phyloP scores from a whole-genome alignment of 2,888 invertebrate species.

The Nomada goodeniana region DNA sequence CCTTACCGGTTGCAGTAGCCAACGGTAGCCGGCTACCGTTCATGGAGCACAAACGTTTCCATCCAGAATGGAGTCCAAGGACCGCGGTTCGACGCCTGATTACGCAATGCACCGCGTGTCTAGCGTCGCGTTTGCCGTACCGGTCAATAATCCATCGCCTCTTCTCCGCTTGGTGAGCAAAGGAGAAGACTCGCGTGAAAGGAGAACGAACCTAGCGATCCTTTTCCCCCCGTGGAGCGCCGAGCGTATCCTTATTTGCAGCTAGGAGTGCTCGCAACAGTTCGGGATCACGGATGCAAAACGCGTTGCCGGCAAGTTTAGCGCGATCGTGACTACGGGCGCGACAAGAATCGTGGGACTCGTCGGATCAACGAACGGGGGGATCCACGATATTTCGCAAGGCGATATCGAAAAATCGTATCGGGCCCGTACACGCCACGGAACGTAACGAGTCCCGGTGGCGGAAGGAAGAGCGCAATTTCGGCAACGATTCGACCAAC shows the following conservation, averaged over 20 bases:
- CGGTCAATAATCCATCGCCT: constrained; percentile 61
- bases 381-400: neutral
- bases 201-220: constrained; percentile 49
- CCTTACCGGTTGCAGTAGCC: constrained; percentile 34
- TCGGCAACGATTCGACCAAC: constrained; percentile 77
- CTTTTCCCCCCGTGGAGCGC: neutral
- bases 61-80: constrained; percentile 74
- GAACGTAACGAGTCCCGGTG: neutral
- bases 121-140: constrained; percentile 53
- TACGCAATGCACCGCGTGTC: constrained; percentile 66
- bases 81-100: constrained; percentile 64
- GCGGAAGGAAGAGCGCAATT: constrained; percentile 75
- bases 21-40: constrained; percentile 49
- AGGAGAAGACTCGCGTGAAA: constrained; percentile 52
- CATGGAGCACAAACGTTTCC: constrained; percentile 64
- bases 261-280: neutral
- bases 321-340: neutral
- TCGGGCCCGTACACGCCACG: neutral
- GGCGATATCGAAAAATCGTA: no score
- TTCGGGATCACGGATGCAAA: constrained; percentile 18
- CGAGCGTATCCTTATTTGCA: constrained; percentile 29
- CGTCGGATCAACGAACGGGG: neutral
- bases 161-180: constrained; percentile 23
- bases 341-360: neutral
- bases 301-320: constrained; percentile 1